Evolutionary conservation across 2,113 vertebrate species (phyloP), one percentile per base, ranked within the genome.

Genomic region (Emydocephalus ijimae): DNA sequence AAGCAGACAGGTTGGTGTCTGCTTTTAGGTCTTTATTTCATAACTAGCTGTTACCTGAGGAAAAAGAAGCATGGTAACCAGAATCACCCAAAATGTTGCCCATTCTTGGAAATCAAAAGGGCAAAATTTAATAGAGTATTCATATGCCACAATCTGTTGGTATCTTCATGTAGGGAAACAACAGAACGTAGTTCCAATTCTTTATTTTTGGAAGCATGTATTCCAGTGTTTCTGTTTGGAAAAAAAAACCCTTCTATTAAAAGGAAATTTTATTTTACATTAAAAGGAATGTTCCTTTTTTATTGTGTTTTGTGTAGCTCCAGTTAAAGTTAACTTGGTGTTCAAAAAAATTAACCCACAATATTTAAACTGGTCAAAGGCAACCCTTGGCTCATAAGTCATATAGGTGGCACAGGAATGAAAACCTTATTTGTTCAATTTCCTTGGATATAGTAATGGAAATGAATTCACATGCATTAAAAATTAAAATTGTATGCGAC

Each of bases 21-120:
- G 74, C 12, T 88, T 54, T 57, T 69, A 69, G 12, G 12, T 69
- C 2, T 87, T 55, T 93, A 59, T 94, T 96, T 91, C 14, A 34
- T 34, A 52, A 43, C 59, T 92, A 10, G 5, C 26, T 21, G 12
- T 91, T 50, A 45, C 24, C 56, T 52, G 57, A 34, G 43, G 24
- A 23, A 3, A 54, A 85, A 29, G 18, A 48, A 15, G 5, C 20
- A 1, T 39, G 23, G 26, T 15, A 29, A 29, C 52, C 69, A 50
- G 64, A 20, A 48, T 21, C 1, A 8, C 26, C 4, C 21, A 45
- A 18, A n/a, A 48, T 92, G 29, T 55, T 21, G 15, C 20, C 39
- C 1, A 7, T 61, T 18, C 23, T 89, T 61, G 24, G 57, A 18
- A 12, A 45, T n/a, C 29, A 89, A 89, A 89, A 61, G 24, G 24